These are phyloP conservation scores for Numenius phaeopus DNA, from an alignment of 2,797 vertebrate species.

Conservation along the genomic window DNA sequence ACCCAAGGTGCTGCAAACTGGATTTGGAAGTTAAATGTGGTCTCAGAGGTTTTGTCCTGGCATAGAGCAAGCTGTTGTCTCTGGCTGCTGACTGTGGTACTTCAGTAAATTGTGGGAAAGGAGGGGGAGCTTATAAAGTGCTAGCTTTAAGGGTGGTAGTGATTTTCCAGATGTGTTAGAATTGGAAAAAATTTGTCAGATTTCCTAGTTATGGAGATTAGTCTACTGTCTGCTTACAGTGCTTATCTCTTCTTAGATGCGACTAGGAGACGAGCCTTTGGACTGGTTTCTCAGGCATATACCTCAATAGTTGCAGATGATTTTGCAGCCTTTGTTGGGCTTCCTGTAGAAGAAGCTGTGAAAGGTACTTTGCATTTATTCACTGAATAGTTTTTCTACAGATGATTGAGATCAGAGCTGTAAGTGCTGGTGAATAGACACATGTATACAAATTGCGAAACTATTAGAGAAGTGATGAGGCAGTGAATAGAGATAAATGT, in stretches of 20 bases:
- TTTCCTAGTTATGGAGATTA: background rate
- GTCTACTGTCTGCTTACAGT: background rate
- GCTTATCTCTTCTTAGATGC: conserved; percentile 78
- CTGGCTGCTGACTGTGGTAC: background rate
- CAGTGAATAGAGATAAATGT: background rate
- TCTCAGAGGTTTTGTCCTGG: background rate
- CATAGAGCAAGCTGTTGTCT: background rate
- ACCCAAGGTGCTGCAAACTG: background rate
- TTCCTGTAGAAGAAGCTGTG: conserved; percentile 95
- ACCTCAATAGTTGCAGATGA: conserved; percentile 95
- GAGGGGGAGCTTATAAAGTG: background rate
- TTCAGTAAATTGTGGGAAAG: background rate
- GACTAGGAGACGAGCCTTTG: conserved; percentile 90
- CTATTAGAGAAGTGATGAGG: background rate
- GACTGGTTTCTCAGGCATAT: conserved; percentile 95
- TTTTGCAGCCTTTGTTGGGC: conserved; percentile 95
- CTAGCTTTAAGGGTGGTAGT: background rate
- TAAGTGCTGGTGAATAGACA: background rate
- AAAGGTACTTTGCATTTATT: conserved; percentile 85
- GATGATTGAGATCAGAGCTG: background rate
- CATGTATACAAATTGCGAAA: background rate
- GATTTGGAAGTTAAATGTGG: background rate
- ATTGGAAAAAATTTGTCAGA: background rate
- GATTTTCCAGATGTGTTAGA: background rate
- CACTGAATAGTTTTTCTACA: background rate